Evolutionary conservation across 2,113 vertebrate genomes (phyloP).

Genomic region (Electrona antarctica): DNA sequence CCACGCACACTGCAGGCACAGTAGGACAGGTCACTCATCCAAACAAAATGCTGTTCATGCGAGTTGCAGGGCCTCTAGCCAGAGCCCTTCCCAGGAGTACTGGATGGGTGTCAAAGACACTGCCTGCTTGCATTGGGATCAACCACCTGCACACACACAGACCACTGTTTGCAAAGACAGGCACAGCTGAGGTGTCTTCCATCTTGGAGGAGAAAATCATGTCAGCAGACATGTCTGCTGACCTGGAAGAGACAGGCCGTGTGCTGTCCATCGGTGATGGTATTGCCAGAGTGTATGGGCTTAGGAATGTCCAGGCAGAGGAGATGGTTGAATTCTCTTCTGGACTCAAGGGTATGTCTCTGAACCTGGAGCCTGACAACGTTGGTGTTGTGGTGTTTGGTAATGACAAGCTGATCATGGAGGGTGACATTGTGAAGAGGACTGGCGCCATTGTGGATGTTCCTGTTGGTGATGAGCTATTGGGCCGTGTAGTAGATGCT

Average conservation of each 20-base stretch:
- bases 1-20: constrained; percentile 68
- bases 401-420: constrained; percentile 97
- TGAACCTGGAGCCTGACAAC: constrained; percentile 98
- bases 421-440: constrained; percentile 95
- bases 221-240: constrained; percentile 90
- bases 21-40: constrained; percentile 71
- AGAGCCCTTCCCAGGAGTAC: constrained; percentile 86
- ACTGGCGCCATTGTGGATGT: constrained; percentile 97
- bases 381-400: constrained; percentile 98
- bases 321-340: constrained; percentile 99
- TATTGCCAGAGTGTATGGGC: constrained; percentile 95
- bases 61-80: constrained; percentile 87
- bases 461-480: constrained; percentile 90
- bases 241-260: constrained; percentile 94
- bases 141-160: constrained; percentile 89
- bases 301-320: constrained; percentile 97
- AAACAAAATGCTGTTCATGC: constrained; percentile 86
- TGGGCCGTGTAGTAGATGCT: constrained; percentile 95
- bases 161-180: constrained; percentile 82
- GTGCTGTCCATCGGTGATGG: constrained; percentile 98
- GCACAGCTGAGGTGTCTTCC: constrained; percentile 95
- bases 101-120: constrained; percentile 86
- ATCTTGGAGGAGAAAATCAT: constrained; percentile 96
- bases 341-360: constrained; percentile 93
- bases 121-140: constrained; percentile 88